Base-by-base conservation (phyloP, 2,797 vertebrate species). In the Sphenopsis melanotis region DNA sequence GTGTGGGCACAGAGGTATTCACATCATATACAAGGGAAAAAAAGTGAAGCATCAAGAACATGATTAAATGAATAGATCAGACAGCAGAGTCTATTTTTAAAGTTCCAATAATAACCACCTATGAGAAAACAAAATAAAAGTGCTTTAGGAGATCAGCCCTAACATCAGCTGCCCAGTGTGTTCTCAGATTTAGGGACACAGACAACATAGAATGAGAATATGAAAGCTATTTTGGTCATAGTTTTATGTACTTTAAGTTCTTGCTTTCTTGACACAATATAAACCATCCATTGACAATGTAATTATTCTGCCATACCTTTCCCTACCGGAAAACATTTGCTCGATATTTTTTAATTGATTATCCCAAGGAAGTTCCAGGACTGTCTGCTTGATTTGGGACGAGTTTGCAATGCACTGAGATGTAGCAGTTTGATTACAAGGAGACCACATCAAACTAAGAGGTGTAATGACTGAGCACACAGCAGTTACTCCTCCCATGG, bases 71-170 rank as follows among this genome's bases (percentile, higher is more conserved):
- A 93, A 84, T 23, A 93, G 83, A 91, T 86, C 34, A 88, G 66
- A 89, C 34, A 90, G 56, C 53, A 71, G 52, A 89, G 27, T 21
- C 89, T 94, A 87, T 94, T 95, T 95, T 85, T 92, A 74, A 89
- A 71, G 36, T 53, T 87, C 85, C 61, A 94, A 20, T 77, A 94
- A 94, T 84, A 93, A 49, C 64, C 49, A 89, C 22, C 68, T 74
- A 77, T 57, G 49, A 94, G 83, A 88, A 90, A 94, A 70, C 77
- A 90, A 89, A 90, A 34, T 10, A 84, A 60, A 27, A 83, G 22
- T 39, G 89, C 71, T 90, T 82, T 6, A 2, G 72, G 83, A 93
- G 53, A 77, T 68, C 44, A 71, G 74, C 78, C 49, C 55, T 65
- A 56, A 22, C 29, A 88, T 52, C 34, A 10, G 36, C 75, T 83